phyloP scores from a whole-genome alignment of 2,113 vertebrate genomes.

The Motacilla tschutschensis region DNA sequence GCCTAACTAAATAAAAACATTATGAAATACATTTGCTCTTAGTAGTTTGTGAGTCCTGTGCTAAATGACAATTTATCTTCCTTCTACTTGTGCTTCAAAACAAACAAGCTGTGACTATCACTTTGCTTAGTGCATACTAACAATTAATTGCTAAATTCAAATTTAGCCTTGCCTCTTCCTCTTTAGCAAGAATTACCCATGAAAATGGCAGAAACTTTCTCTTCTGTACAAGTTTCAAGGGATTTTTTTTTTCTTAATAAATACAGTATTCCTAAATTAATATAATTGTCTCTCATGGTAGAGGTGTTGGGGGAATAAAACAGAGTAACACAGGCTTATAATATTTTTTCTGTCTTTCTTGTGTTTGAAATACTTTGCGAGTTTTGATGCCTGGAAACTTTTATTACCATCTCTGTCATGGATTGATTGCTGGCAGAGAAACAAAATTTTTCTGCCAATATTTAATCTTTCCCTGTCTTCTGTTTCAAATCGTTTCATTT shows the following conservation, averaged over 20 bases:
- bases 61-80: background rate
- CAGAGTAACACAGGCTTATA: background rate
- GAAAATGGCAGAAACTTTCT: background rate
- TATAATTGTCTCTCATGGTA: background rate
- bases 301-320: background rate
- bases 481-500: background rate
- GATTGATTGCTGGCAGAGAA: background rate
- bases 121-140: background rate
- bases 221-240: background rate
- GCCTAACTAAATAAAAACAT: background rate
- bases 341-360: conserved; percentile 2
- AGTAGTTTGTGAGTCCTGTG: background rate
- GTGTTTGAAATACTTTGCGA: background rate
- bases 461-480: background rate
- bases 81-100: background rate
- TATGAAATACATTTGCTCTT: background rate
- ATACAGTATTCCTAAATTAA: background rate
- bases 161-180: background rate
- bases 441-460: background rate
- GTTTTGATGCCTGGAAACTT: conserved; percentile 21
- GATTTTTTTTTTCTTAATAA: background rate
- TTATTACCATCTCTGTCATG: background rate
- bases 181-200: background rate
- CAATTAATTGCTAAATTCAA: background rate
- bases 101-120: background rate